These are phyloP conservation scores for Lepidurus arcticus DNA, from an alignment of 1,140 invertebrate species.

Conservation along the genomic window DNA sequence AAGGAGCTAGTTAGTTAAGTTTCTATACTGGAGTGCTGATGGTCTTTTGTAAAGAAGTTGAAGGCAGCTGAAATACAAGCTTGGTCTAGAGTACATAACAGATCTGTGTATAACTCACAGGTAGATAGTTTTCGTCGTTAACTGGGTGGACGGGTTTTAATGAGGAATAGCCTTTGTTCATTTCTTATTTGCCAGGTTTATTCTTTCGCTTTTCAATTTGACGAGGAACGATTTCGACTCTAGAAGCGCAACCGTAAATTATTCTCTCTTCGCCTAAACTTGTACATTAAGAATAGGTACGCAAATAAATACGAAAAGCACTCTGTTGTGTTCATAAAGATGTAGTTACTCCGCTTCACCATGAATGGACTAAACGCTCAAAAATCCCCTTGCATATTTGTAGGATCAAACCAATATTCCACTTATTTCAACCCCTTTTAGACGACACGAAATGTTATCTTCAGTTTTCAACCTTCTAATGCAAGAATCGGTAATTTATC, in stretches of 20 bases:
- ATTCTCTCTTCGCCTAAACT: neutral
- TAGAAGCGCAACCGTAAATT: neutral
- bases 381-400: too few species aligned
- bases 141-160: neutral
- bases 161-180: neutral
- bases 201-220: neutral
- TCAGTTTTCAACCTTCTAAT: too few species aligned
- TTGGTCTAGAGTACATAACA: neutral
- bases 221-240: neutral
- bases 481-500: too few species aligned
- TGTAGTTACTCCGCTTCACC: too few species aligned
- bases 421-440: too few species aligned
- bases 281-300: neutral
- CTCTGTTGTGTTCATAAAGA: too few species aligned
- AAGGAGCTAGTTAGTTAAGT: too few species aligned
- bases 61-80: neutral
- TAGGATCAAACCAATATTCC: too few species aligned
- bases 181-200: conserved; percentile 1
- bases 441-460: too few species aligned
- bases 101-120: neutral
- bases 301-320: neutral
- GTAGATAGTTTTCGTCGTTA: neutral
- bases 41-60: too few species aligned
- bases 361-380: too few species aligned
- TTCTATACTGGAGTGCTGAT: too few species aligned